Conservation (phyloP, 2,113 vertebrate genomes). For the Tympanuchus pallidicinctus region DNA sequence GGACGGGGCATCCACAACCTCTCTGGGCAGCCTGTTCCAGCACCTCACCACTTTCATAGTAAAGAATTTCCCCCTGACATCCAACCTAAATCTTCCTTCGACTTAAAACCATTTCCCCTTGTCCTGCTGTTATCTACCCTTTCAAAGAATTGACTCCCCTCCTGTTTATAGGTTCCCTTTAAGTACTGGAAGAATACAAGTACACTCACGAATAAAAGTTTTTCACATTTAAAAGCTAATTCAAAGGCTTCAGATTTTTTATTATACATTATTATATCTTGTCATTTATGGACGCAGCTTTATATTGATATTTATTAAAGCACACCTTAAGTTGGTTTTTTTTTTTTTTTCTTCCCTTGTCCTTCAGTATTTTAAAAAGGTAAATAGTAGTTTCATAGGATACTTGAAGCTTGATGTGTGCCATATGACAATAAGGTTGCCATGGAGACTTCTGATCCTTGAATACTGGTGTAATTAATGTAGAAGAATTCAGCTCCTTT, state of each 20-base stretch:
- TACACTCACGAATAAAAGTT: background rate
- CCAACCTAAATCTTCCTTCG: no score
- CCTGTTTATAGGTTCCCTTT: no score
- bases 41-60: no score
- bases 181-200: no score
- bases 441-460: constrained; percentile 68
- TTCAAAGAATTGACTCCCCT: no score
- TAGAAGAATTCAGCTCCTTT: constrained; percentile 58
- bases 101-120: no score
- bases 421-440: constrained; percentile 71
- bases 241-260: background rate
- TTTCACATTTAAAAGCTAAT: background rate
- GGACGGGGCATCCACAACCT: no score
- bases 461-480: constrained; percentile 66
- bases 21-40: no score
- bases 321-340: background rate
- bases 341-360: background rate
- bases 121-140: no score
- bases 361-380: background rate
- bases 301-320: background rate
- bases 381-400: constrained; percentile 26
- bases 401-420: background rate
- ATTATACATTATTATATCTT: background rate
- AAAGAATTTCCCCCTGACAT: no score
- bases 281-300: background rate